These are phyloP conservation scores for Salarias fasciatus DNA, from an alignment of 2,797 vertebrate genomes.

Conservation along the genomic window DNA sequence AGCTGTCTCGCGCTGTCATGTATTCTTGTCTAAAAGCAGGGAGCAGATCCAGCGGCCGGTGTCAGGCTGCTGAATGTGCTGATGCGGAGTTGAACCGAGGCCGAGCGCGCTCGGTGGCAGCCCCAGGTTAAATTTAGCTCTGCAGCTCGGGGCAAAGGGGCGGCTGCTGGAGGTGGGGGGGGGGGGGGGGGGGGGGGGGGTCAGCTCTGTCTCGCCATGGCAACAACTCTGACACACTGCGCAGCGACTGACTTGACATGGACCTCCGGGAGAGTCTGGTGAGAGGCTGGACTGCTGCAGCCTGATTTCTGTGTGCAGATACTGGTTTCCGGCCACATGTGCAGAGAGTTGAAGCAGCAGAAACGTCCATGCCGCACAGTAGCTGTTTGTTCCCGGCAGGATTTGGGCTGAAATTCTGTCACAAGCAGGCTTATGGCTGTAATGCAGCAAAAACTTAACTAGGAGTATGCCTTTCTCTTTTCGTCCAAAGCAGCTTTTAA, in stretches of 20 bases:
- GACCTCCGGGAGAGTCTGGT: constrained; percentile 20
- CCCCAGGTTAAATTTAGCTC: constrained; percentile 53
- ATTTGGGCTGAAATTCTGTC: neutral
- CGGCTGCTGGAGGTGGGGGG: no score
- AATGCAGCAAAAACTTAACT: neutral
- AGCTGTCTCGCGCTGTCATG: no score
- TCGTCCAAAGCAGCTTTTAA: neutral
- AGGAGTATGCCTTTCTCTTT: neutral
- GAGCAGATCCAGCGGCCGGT: no score
- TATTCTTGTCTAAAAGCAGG: no score
- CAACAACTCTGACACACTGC: constrained; percentile 57
- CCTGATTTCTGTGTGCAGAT: constrained; percentile 1
- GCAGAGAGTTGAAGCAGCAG: neutral
- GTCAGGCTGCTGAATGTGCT: constrained; percentile 11
- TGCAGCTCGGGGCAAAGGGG: neutral
- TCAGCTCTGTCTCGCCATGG: constrained; percentile 37
- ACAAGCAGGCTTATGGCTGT: neutral
- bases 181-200: no score
- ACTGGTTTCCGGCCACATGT: constrained; percentile 13
- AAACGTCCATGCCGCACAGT: neutral
- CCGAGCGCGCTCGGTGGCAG: neutral
- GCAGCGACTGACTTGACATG: constrained; percentile 42
- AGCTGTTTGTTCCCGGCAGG: neutral
- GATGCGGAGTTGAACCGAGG: constrained; percentile 13
- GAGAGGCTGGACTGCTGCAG: constrained; percentile 7